Base-by-base conservation (phyloP, 2,888 invertebrate species). In the Siphonodentalium dalli region DNA sequence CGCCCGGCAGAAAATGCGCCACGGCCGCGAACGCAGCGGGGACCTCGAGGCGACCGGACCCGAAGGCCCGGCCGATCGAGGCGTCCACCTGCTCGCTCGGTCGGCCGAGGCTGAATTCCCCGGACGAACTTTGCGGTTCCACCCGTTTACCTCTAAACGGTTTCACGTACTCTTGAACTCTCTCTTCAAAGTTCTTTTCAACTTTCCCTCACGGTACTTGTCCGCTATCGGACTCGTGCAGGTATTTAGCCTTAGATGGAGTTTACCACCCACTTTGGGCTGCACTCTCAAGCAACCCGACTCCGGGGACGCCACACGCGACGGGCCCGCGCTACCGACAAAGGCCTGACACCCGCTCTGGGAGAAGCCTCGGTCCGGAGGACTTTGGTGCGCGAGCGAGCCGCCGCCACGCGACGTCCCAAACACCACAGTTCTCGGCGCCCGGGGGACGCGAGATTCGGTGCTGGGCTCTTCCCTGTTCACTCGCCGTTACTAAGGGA, bases 181-280 rank as follows among this genome's bases (percentile, higher is more conserved):
- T 83, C 83, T 87, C 84, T 87, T 86, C 86, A 86, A 85, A 87
- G 86, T 87, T 83, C 86, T 87, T 68, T 71, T 69, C 68, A 67
- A 80, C 87, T 87, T 87, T 87, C 86, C 86, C 85, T 87, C 86
- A 85, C 86, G 85, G 85, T 86, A 86, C 85, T 86, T 86, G 79
- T 83, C 84, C 83, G 84, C 86, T 87, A 87, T 87, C 86, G 86
- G 86, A 85, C 85, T 86, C 85, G 82, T 83, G 84, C 82, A 81
- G 68, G 83, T 86, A 87, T 87, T 87, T 86, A 84, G 84, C 78
- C 78, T 84, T 84, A 75, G 80, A 73, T 76, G 80, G 77, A 80
- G 83, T 85, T 86, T 86, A 87, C 86, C 86, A 84, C 85, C 85
- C 81, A 72, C 83, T 87, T 86, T 79, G 84, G 82, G 85, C 84